Base-by-base conservation (phyloP, 2,888 invertebrate species). In the Drosophila kambysellisi region DNA sequence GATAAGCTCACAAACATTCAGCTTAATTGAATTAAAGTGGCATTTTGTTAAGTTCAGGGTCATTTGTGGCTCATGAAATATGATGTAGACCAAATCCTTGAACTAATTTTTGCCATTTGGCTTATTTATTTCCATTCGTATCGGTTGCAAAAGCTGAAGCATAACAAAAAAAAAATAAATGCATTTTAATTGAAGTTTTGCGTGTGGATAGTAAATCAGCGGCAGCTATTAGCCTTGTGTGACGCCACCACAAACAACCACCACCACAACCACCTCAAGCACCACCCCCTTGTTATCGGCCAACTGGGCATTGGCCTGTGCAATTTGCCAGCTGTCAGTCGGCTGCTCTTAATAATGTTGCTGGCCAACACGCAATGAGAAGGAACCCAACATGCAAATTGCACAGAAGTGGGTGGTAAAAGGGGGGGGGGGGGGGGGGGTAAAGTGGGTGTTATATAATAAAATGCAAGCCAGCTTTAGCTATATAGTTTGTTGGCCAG, bases 251-350 rank as follows among this genome's bases (percentile, higher is more conserved):
- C 51, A 35, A 12, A 32, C 53, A 50, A 52, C 43, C 41, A 12
- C 8, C 51, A 39, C 33, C 52, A 43, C 56, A 30, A 32, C 56
- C 50, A 25, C 25, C 25, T 0, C 25, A 25, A 25, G n/a, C 9
- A 30, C 17, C 51, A 25, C 35, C 35, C 70, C 25, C 43, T 39
- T n/a, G 56, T 56, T 56, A 57, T 60, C 52, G 30, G 48, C 29
- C 9, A 29, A 39, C 50, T 53, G 51, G 37, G 9, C 53, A 52
- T 32, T 56, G 69, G 57, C 65, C 58, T 41, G 8, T 68, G 73
- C 88, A 79, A 88, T 81, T 85, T 87, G 71, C 85, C 79, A 85
- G 70, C 81, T 84, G 85, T 84, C 85, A 81, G 84, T 75, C 70
- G 54, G 12, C 35, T 73, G 68, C 32, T 30, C 65, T 74, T 50